These are phyloP conservation scores for Callorhinus ursinus DNA, from an alignment of 2,113 vertebrate genomes.

Conservation along the genomic window DNA sequence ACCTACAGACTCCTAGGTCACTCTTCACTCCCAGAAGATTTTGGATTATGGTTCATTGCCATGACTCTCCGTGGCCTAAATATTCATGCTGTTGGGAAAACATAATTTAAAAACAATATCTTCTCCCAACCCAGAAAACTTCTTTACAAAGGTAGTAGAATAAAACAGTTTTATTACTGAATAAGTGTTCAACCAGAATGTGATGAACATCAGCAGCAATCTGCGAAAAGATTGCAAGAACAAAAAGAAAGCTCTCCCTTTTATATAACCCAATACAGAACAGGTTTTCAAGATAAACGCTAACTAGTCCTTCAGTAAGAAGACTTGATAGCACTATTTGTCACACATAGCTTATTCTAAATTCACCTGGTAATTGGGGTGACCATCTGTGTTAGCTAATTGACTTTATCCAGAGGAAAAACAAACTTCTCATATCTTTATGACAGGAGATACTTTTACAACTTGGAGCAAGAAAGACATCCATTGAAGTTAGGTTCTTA, in stretches of 20 bases:
- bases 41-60: neutral
- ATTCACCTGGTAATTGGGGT: neutral
- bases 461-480: neutral
- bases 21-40: neutral
- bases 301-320: neutral
- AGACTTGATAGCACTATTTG: neutral
- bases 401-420: neutral
- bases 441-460: neutral
- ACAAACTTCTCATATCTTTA: neutral
- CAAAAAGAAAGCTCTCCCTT: neutral
- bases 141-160: neutral
- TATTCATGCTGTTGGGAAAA: neutral
- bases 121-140: neutral
- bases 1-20: neutral
- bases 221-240: neutral
- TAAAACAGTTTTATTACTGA: neutral
- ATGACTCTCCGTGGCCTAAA: neutral
- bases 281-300: neutral
- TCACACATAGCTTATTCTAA: neutral
- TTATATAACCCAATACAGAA: neutral
- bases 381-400: neutral
- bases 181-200: neutral
- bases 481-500: neutral
- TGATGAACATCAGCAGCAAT: neutral
- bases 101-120: neutral